Base-by-base conservation (phyloP, 2,113 vertebrate species). In the Entosphenus tridentatus region DNA sequence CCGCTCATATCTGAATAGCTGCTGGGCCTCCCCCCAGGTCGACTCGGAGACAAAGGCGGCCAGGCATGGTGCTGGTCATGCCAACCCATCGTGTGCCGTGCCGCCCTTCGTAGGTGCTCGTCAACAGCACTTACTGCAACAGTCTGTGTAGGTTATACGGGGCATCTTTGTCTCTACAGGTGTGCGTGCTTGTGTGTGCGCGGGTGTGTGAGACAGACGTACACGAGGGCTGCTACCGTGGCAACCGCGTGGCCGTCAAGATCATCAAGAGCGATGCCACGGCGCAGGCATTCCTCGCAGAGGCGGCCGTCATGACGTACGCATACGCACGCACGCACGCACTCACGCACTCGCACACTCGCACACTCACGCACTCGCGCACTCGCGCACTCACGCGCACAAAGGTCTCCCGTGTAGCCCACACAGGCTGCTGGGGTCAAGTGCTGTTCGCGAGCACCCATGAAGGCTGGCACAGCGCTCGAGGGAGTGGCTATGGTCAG, bases 251-350 rank as follows among this genome's bases (percentile, higher is more conserved):
- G 78, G 91, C 91, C 0, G 85, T 95, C 70, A 95, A 96, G 80
- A 90, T 81, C 75, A 85, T 91, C 71, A 91, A 88, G 76, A 89
- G 86, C 1, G 89, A 92, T 0, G 88, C 89, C 56, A 95, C 86
- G 0, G 83, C 88, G 57, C 87, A 91, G 76, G 82, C 86, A 70
- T 93, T 95, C 78, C 78, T 95, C 2, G 73, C 85, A 1, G 87
- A 95, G 76, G 89, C 89, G 0, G 78, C 85, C 0, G 86, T 89
- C 67, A 93, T 96, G 87, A 95, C 88, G 88, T 93, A 76, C 84
- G 86, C 39, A 39, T 6, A 39, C 5, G 3, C 39, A 39, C 21
- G 21, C 21, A 39, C 21, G 21, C 3, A 39, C 18, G 3, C 4
- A 39, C 18, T 21, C 18, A 21, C 18, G 18, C 5, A 39, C 39